A percentile compares a stretch with the other conserved stretches of the same genome.
Evolutionary conservation across 37 sponge, comb jelly and placozoan genomes (phyloP).

Genomic region (Halisarca cf. caerulea): DNA sequence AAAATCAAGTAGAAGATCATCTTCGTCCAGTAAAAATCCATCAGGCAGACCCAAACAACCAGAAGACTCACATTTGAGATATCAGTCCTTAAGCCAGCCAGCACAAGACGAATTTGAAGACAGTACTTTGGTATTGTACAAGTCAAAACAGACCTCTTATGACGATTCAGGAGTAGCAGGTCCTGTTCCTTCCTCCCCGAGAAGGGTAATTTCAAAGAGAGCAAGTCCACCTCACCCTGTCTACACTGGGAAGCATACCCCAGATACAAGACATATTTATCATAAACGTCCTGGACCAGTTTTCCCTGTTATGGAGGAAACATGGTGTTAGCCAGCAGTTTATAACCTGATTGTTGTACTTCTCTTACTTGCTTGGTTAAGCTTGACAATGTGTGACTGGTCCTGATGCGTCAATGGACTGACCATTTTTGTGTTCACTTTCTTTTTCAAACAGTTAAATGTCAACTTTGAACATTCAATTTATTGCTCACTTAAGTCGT

Average conservation of each 20-base stretch:
- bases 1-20: background rate
- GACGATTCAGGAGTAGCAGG: background rate
- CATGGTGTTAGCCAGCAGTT: too few species aligned
- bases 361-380: too few species aligned
- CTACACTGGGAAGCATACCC: background rate
- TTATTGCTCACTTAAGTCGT: too few species aligned
- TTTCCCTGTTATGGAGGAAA: conserved; percentile 4
- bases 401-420: too few species aligned
- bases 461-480: too few species aligned
- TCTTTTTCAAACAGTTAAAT: too few species aligned
- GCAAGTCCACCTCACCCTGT: background rate
- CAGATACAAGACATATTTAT: background rate
- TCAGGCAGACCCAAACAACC: background rate
- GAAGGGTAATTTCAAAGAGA: background rate
- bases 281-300: background rate
- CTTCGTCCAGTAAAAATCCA: background rate
- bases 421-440: too few species aligned
- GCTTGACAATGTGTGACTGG: too few species aligned
- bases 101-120: conserved; percentile 4
- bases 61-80: background rate
- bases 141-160: conserved; percentile 1
- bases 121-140: background rate
- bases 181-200: background rate
- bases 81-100: conserved; percentile 5
- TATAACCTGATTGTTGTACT: too few species aligned